Conservation (phyloP, 2,113 vertebrate species). For the Entosphenus tridentatus region DNA sequence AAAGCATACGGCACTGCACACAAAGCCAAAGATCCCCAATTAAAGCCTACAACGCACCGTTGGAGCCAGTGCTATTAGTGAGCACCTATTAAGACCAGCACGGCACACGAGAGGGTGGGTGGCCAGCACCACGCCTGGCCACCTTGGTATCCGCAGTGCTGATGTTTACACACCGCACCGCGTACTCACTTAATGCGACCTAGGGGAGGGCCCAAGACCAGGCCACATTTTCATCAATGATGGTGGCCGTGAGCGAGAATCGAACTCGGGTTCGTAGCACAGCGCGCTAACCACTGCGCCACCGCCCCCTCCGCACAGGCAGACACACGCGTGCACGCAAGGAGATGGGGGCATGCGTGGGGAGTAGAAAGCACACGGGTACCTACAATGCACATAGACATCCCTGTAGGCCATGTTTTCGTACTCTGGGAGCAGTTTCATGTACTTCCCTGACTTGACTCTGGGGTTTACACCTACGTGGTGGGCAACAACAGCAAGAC, state of each 20-base stretch:
- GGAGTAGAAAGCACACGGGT: conserved; percentile 14
- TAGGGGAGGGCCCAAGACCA: no score
- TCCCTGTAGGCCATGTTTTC: conserved; percentile 75
- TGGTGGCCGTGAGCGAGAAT: background rate
- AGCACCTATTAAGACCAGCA: no score
- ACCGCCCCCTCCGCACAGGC: background rate
- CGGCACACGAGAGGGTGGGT: no score
- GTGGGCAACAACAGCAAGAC: conserved; percentile 35
- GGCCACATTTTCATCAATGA: background rate
- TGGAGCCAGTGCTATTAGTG: no score
- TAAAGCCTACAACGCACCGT: no score
- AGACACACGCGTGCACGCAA: background rate
- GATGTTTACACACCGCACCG: no score
- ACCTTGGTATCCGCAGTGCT: no score
- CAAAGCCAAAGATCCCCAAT: no score
- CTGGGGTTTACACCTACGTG: conserved; percentile 46
- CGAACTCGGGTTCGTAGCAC: conserved; percentile 6
- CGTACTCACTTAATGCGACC: no score
- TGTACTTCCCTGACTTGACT: conserved; percentile 68
- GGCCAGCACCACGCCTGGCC: no score
- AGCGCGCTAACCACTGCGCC: background rate
- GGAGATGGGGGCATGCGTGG: background rate
- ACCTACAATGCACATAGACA: conserved; percentile 72
- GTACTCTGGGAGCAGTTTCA: conserved; percentile 74
- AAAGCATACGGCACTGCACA: no score